A percentile compares a stretch with the other conserved stretches of the same genome.
These are phyloP conservation scores for Leptoteleia sp. DNA, from an alignment of 1,140 invertebrate species.

Conservation along the genomic window DNA sequence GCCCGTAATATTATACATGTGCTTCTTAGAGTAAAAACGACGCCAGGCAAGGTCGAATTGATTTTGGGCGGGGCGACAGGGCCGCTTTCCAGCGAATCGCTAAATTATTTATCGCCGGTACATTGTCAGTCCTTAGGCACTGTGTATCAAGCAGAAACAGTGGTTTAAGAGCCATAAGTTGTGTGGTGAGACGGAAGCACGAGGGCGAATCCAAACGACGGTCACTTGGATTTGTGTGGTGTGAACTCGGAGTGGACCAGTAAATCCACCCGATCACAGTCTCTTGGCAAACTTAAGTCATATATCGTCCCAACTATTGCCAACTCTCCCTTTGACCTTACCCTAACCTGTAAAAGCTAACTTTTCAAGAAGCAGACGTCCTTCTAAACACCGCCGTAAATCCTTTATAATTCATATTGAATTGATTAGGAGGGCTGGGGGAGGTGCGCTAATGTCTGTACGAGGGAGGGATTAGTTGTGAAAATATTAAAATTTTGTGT, in stretches of 20 bases:
- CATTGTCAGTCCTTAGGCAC: constrained; percentile 23
- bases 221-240: constrained; percentile 81
- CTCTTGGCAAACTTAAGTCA: constrained; percentile 79
- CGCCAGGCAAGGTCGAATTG: constrained; percentile 16
- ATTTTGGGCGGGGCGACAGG: constrained; percentile 12
- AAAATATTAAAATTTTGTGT: constrained; percentile 21
- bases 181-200: constrained; percentile 68
- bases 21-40: constrained; percentile 42
- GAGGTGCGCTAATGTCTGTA: too few species aligned
- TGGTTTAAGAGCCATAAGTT: constrained; percentile 74
- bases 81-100: constrained; percentile 7
- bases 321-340: constrained; percentile 71
- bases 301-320: constrained; percentile 79
- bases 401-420: background rate
- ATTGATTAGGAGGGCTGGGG: too few species aligned
- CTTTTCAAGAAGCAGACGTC: constrained; percentile 56
- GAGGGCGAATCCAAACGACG: constrained; percentile 70
- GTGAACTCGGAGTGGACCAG: constrained; percentile 78
- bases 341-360: constrained; percentile 48
- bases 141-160: constrained; percentile 47
- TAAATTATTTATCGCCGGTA: constrained; percentile 40
- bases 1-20: constrained; percentile 44
- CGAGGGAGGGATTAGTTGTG: constrained; percentile 1
- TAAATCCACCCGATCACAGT: constrained; percentile 80
- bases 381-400: constrained; percentile 3